Evolutionary conservation across 2,888 invertebrate species (phyloP), one percentile per base, ranked within the genome.

Genomic region (Gandaritis pyraliata): DNA sequence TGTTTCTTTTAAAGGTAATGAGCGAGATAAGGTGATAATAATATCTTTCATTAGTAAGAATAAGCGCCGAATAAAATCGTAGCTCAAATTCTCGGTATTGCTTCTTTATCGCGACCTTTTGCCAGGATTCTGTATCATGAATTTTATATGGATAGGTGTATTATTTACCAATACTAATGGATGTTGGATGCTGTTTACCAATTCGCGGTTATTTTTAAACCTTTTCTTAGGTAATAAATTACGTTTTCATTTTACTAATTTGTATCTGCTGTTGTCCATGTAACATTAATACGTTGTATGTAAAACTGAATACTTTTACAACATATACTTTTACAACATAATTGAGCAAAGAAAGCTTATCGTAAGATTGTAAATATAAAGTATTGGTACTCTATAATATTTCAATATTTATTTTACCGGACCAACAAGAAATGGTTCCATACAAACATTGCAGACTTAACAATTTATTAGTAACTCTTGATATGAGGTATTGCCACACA

Each of bases 1-100:
- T 66, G 61, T 65, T 72, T 75, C 74, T 75, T 69, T 73, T 75
- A 74, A 69, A 72, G 75, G 80, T 75, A 81, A 78, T 74, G 75
- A 75, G 74, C 68, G 75, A 78, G 76, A 75, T 75, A 78, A 74
- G 72, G 73, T 77, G 74, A 80, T 77, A 75, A 78, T 77, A n/a
- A 73, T 73, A 75, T 78, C 72, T 75, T 74, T 75, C 73, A 77
- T 73, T 70, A 65, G 69, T 64, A 64, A 73, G 70, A 72, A 72
- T 71, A 70, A 74, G 70, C 70, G 65, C 64, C 59, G 56, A 66
- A 68, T 62, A 64, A 68, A 64, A 65, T 64, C 55, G 58, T 68
- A 69, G 58, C 50, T 63, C 61, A 55, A 36, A n/a, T 67, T 69
- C 71, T 61, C 50, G 54, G 71, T 61, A 71, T 41, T 60, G 41